Evolutionary conservation across 2,113 vertebrate genomes (phyloP).

Genomic region (Cariama cristata): DNA sequence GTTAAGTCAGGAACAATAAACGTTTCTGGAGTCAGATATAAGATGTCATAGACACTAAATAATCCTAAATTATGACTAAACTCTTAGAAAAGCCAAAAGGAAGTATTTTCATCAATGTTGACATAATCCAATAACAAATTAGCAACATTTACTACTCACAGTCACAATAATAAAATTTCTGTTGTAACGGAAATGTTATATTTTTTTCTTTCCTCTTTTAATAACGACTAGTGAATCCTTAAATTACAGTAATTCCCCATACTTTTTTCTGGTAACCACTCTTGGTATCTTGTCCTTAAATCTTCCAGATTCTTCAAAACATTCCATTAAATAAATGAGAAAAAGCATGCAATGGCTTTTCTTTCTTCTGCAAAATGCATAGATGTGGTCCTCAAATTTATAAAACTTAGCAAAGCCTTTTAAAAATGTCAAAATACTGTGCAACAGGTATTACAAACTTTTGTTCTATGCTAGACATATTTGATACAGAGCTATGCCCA

Average conservation of each 20-base stretch:
- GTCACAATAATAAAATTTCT: background rate
- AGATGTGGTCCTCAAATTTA: background rate
- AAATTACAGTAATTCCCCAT: background rate
- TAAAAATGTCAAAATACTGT: background rate
- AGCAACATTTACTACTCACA: background rate
- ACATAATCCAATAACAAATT: background rate
- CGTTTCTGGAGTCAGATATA: background rate
- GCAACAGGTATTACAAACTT: background rate
- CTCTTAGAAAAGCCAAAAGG: background rate
- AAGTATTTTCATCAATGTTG: background rate
- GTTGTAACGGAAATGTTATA: background rate
- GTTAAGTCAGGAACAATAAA: background rate
- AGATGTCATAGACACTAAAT: background rate
- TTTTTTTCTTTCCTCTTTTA: background rate
- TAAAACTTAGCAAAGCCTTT: background rate
- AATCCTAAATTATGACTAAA: background rate
- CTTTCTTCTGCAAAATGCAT: background rate
- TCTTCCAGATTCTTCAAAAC: background rate
- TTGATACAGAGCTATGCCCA: background rate
- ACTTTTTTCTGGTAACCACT: background rate
- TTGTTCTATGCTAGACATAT: background rate
- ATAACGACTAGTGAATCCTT: background rate
- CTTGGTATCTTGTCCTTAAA: background rate
- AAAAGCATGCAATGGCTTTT: fast-evolving
- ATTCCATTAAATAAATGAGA: background rate